Evolutionary conservation across 2,888 invertebrate genomes (phyloP).

Genomic region (Hermodice carunculata): DNA sequence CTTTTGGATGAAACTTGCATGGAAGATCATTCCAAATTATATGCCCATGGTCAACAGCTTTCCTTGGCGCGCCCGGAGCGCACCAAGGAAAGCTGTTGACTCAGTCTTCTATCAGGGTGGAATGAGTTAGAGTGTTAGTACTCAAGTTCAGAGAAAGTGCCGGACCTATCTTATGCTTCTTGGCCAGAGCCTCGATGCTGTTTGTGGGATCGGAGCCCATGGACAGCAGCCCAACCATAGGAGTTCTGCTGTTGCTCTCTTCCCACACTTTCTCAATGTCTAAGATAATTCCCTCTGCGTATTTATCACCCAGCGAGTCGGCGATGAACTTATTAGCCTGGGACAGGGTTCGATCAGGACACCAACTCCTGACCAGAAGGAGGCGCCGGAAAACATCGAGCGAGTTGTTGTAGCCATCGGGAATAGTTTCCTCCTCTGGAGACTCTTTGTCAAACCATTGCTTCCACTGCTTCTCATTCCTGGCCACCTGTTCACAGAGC

Average conservation of each 20-base stretch:
- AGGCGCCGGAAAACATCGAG: constrained; percentile 69
- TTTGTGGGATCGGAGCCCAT: constrained; percentile 70
- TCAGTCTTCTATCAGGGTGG: too few relatives aligned
- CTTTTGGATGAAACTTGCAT: too few relatives aligned
- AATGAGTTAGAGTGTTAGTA: too few relatives aligned
- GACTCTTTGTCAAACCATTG: constrained; percentile 70
- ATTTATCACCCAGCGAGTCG: constrained; percentile 67
- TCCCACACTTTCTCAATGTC: constrained; percentile 69
- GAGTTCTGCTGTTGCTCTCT: constrained; percentile 63
- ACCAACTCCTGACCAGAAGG: constrained; percentile 68
- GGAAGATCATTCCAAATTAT: too few relatives aligned
- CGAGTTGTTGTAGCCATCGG: constrained; percentile 68
- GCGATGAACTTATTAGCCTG: constrained; percentile 67
- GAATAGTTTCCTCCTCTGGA: constrained; percentile 69
- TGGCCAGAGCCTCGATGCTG: constrained; percentile 67
- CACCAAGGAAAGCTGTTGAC: too few relatives aligned
- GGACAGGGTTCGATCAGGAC: constrained; percentile 69
- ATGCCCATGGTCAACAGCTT: too few relatives aligned
- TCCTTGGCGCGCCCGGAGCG: too few relatives aligned
- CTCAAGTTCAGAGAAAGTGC: too few relatives aligned
- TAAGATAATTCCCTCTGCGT: constrained; percentile 68
- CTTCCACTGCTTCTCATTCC: constrained; percentile 69
- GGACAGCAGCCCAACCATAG: constrained; percentile 68
- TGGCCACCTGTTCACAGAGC: constrained; percentile 54
- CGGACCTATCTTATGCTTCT: constrained; percentile 68